Evolutionary conservation across 2,113 vertebrate species (phyloP), one percentile per base, ranked within the genome.

Genomic region (Sander vitreus): DNA sequence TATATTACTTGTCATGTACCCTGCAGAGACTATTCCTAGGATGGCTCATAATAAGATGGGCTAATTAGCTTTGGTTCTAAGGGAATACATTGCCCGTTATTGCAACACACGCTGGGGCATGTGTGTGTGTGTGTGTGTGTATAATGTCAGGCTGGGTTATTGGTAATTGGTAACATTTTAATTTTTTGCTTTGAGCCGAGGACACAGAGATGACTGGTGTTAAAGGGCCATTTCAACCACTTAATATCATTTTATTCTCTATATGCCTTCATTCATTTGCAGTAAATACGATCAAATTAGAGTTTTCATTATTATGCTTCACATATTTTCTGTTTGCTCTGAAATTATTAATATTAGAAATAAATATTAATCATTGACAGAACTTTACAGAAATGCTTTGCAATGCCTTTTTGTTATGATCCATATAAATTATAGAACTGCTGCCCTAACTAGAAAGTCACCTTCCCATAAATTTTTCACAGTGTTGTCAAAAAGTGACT

Each of bases 31-130:
- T 79, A 69, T 86, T 92, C 86, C 84, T 82, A 30, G 74, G 85
- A 89, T 82, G 85, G 76, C 73, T 92, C 85, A 80, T 93, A 91
- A 93, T 94, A 89, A 91, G 78, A 70, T 70, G 83, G 72, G 68
- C 81, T 94, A 95, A 95, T 95, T 92, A 93, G 91, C 78, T 81
- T 72, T 68, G 90, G 74, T 88, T 93, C 94, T 91, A 71, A 78
- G 93, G 93, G 92, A 93, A 90, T 94, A 84, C 55, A 92, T 90
- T 86, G 59, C 83, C 88, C 84, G 92, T 91, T 86, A 88, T 77
- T 75, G 74, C 77, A 82, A 84, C 75, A 81, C 85, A 87, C 85
- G 83, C 89, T 89, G 86, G 23, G 80, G 73, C 50, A 12, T 77
- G 15, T 68, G n/a, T 55, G 62, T 66, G 64, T 62, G 55, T 47